Evolutionary conservation across 2,113 vertebrate genomes (phyloP).

Genomic region (Paramormyrops kingsleyae): DNA sequence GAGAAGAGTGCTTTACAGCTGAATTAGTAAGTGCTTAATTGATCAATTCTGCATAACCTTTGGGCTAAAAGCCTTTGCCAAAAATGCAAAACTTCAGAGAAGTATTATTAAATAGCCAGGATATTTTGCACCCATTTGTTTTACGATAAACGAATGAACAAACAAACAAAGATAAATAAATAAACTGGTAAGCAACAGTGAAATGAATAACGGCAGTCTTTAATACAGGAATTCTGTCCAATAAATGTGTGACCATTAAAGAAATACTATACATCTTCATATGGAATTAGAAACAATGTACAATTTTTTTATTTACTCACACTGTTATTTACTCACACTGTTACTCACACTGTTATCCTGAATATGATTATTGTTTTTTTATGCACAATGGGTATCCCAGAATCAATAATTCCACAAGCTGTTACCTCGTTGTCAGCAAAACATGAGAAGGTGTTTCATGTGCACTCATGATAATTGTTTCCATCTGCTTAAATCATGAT

Average conservation of each 20-base stretch:
- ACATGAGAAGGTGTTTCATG: neutral
- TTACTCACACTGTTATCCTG: neutral
- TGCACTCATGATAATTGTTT: slow-evolving; percentile 4
- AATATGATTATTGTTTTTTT: neutral
- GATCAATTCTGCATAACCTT: neutral
- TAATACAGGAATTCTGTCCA: neutral
- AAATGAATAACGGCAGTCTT: neutral
- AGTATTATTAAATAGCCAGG: neutral
- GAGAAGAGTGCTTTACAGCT: neutral
- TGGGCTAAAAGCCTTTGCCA: neutral
- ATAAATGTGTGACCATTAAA: neutral
- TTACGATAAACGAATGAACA: neutral
- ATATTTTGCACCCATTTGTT: neutral
- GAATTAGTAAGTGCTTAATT: neutral
- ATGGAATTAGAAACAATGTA: neutral
- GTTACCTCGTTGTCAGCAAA: neutral
- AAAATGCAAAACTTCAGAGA: neutral
- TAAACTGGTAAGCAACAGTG: neutral
- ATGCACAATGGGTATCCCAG: neutral
- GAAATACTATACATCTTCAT: neutral
- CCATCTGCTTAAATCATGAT: slow-evolving; percentile 1
- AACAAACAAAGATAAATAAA: neutral
- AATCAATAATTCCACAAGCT: neutral
- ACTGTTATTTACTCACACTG: no score
- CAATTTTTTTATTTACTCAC: neutral